Base-by-base conservation (phyloP, 2,888 invertebrate species). In the Seira ritae region DNA sequence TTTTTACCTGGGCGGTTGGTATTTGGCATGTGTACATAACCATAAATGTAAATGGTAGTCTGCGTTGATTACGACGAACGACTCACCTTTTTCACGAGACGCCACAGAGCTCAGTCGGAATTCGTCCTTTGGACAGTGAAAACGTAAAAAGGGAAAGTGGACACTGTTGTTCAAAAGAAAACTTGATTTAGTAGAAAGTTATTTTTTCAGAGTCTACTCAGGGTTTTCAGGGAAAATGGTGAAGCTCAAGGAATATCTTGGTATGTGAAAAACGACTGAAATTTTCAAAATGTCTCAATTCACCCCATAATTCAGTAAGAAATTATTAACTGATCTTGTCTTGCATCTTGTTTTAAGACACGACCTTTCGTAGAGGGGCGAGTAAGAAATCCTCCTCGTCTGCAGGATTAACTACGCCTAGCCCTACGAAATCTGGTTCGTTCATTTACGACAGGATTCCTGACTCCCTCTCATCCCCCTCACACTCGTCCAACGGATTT, bases 171-270 rank as follows among this genome's bases (percentile, higher is more conserved):
- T 31, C 3, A 31, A n/a, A n/a, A n/a, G n/a, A n/a, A n/a, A n/a
- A n/a, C n/a, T 31, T 4, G 31, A 31, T 31, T 31, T 31, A 8
- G 31, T 2, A 8, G 2, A 31, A 31, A 31, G 31, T 31, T 31
- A 2, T 2, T 31, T 31, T 31, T 31, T 31, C 31, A 8, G 31
- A 4, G 31, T 31, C 31, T 8, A 4, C 62, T 60, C 23, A 12
- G 22, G 50, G 12, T 46, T 42, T 73, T 65, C 31, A 73, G 42
- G 46, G 37, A 81, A 55, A 72, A 84, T 84, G 84, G 84, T 84
- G 66, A 75, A 72, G 23, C 76, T 84, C 71, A 84, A 84, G 84
- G 75, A 80, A 50, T 84, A 79, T 75, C 67, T 84, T 62, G 84
- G 84, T 84, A 73, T 31, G 8, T 31, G 8, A 31, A 31, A 31